phyloP scores from a whole-genome alignment of 2,113 vertebrate species.

The Nothoprocta pentlandii region DNA sequence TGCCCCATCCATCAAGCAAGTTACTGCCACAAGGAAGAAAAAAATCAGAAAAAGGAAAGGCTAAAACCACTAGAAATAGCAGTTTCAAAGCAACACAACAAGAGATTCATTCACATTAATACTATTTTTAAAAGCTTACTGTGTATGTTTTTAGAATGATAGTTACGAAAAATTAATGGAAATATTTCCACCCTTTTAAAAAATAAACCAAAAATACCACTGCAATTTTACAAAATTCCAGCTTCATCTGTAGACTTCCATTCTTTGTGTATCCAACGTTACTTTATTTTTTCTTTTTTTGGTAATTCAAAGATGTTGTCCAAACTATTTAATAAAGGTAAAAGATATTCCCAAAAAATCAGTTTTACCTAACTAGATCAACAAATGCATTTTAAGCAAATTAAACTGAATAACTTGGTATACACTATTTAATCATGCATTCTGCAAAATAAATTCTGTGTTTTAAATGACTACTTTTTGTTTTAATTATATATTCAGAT shows the following conservation, averaged over 20 bases:
- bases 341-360: neutral
- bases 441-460: neutral
- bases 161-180: conserved; percentile 60
- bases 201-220: conserved; percentile 61
- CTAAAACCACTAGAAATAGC: neutral
- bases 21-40: neutral
- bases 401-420: neutral
- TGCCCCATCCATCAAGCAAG: accelerated
- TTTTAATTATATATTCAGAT: neutral
- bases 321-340: neutral
- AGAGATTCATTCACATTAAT: neutral
- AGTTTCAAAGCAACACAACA: neutral
- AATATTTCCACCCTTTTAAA: conserved; percentile 27
- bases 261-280: neutral
- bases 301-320: conserved; percentile 31
- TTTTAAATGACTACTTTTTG: neutral
- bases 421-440: neutral
- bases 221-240: conserved; percentile 60
- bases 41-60: neutral
- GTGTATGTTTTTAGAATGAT: neutral
- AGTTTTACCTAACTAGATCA: neutral
- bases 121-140: neutral
- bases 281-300: conserved; percentile 34
- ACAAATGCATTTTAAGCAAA: neutral
- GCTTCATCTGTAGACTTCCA: conserved; percentile 17